A percentile compares a stretch with the other conserved stretches of the same genome.
Evolutionary conservation across 2,113 vertebrate species (phyloP).

Genomic region (Rhodinocichla rosea): DNA sequence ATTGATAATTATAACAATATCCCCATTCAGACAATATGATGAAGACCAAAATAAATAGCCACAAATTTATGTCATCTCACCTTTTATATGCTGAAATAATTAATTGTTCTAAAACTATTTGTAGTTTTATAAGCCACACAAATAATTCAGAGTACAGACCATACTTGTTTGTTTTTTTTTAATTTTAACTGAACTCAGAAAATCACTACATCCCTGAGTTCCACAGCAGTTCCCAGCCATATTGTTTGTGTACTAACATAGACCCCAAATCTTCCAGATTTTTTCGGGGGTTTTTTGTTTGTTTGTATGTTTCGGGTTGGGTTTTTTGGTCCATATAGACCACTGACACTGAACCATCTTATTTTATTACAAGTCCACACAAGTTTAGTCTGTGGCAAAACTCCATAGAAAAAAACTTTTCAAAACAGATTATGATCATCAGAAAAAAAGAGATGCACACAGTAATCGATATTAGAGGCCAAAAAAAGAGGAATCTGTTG

Average conservation of each 20-base stretch:
- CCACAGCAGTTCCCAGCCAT: not conserved
- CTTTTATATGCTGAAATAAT: not conserved
- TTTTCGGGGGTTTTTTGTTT: not conserved
- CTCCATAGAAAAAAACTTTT: not conserved
- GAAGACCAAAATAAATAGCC: not conserved
- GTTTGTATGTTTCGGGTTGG: not conserved
- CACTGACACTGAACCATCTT: accelerated
- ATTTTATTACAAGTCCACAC: not conserved
- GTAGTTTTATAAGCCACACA: not conserved
- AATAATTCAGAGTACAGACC: not conserved
- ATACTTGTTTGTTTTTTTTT: accelerated
- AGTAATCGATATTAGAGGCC: not conserved
- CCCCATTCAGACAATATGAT: not conserved
- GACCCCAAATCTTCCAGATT: not conserved
- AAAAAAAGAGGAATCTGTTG: not conserved
- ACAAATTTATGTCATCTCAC: not conserved
- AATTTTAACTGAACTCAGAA: not conserved
- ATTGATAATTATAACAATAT: not conserved
- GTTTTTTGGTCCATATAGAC: not conserved
- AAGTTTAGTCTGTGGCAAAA: not conserved
- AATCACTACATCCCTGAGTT: not conserved
- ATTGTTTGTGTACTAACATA: not conserved
- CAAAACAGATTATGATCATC: not conserved
- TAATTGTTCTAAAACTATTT: not conserved
- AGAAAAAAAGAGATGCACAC: not conserved